Evolutionary conservation across 1,140 invertebrate genomes (phyloP).

Genomic region (Zaprionus ornatus): DNA sequence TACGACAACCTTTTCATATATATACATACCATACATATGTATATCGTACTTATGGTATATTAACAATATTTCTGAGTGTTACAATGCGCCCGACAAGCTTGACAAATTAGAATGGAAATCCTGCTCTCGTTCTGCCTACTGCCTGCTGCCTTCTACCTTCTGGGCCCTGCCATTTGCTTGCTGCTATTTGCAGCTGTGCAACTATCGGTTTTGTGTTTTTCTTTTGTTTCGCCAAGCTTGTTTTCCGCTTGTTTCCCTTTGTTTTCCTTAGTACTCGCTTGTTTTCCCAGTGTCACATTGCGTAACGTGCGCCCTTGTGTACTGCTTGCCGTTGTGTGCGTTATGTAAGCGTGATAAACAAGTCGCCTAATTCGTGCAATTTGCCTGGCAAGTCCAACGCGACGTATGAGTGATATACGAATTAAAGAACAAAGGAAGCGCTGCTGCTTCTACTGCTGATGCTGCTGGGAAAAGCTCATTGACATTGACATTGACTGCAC

Average conservation of each 20-base stretch:
- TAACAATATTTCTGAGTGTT: constrained; percentile 4
- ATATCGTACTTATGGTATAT: neutral
- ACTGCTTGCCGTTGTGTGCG: neutral
- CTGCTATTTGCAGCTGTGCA: constrained; percentile 1
- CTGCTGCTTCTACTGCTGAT: neutral
- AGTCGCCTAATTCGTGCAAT: constrained; percentile 62
- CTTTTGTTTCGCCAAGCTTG: neutral
- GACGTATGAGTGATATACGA: constrained; percentile 54
- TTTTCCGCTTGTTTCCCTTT: constrained; percentile 2
- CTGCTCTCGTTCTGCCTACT: neutral
- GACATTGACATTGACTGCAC: constrained; percentile 15
- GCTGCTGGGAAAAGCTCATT: constrained; percentile 21
- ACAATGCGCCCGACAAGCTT: constrained; percentile 26
- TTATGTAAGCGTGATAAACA: constrained; percentile 62
- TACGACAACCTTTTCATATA: constrained; percentile 39
- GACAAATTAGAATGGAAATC: constrained; percentile 63
- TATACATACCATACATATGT: neutral
- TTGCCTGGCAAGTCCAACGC: constrained; percentile 40
- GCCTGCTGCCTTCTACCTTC: neutral
- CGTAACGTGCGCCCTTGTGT: constrained; percentile 1
- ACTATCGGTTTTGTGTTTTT: neutral
- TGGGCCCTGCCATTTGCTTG: neutral
- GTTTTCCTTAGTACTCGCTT: neutral
- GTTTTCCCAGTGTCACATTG: constrained; percentile 35
- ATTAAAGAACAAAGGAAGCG: constrained; percentile 34